Percentiles rank a stretch among this genome's conserved stretches.
phyloP scores from a whole-genome alignment of 2,888 invertebrate species.

The Clistopyga incitator region DNA sequence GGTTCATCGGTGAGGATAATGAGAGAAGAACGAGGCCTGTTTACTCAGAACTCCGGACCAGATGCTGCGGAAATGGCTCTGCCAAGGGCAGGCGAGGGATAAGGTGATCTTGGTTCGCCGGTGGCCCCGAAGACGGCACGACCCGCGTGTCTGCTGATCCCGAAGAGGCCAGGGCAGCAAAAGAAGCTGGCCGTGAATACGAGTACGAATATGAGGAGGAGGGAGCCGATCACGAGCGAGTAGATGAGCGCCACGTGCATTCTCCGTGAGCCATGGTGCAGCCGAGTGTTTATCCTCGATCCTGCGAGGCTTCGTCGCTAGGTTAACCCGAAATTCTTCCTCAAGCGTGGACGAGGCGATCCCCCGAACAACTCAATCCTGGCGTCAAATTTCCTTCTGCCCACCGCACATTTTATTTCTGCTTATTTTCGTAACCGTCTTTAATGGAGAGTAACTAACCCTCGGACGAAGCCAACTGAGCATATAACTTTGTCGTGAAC shows the following conservation, averaged over 20 bases:
- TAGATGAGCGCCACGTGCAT: slow-evolving; percentile 70
- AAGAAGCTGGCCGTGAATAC: slow-evolving; percentile 63
- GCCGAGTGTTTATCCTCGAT: slow-evolving; percentile 17
- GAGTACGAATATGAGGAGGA: slow-evolving; percentile 62
- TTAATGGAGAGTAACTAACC: neutral
- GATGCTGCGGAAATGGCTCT: slow-evolving; percentile 55
- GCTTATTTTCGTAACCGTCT: slow-evolving; percentile 9
- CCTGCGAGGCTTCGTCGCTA: slow-evolving; percentile 2
- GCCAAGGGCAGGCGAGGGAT: slow-evolving; percentile 66
- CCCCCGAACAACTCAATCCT: neutral
- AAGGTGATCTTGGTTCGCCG: slow-evolving; percentile 57
- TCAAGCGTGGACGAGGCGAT: neutral
- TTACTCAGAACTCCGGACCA: slow-evolving; percentile 31
- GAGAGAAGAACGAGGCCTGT: neutral
- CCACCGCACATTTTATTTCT: neutral
- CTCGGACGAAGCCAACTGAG: slow-evolving; percentile 16
- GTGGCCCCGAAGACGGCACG: slow-evolving; percentile 61
- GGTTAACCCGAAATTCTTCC: slow-evolving; percentile 10
- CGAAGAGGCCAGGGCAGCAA: slow-evolving; percentile 68
- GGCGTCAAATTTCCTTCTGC: slow-evolving; percentile 14
- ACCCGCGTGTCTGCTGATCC: slow-evolving; percentile 68
- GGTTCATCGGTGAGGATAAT: neutral
- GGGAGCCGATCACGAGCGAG: slow-evolving; percentile 67
- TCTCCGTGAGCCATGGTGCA: slow-evolving; percentile 62
- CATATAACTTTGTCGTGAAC: slow-evolving; percentile 4